Percentiles rank a stretch among this genome's conserved stretches.
Conservation (phyloP, 2,797 vertebrate genomes). For the Denticeps clupeoides region DNA sequence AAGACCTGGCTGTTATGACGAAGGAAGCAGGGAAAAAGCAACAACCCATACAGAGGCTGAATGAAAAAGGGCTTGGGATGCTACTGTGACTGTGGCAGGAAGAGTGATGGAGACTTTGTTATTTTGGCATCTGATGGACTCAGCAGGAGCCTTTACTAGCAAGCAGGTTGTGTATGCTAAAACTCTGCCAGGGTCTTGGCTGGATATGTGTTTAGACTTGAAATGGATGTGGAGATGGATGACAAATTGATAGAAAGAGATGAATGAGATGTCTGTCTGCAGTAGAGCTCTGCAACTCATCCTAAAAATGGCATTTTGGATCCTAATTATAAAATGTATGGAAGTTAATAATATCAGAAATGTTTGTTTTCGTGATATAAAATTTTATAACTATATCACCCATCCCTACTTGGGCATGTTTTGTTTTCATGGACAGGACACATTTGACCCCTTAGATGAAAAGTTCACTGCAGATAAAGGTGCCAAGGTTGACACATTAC, state of each 20-base stretch:
- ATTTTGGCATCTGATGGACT: not conserved
- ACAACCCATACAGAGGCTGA: not conserved
- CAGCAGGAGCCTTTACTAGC: not conserved
- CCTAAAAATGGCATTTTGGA: too few relatives aligned
- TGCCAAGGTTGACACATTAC: too few relatives aligned
- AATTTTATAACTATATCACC: too few relatives aligned
- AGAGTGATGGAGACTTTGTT: not conserved
- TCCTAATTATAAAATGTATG: too few relatives aligned
- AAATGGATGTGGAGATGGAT: not conserved
- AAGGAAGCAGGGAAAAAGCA: not conserved
- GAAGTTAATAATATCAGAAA: too few relatives aligned
- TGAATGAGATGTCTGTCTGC: conserved; percentile 14
- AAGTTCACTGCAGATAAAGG: too few relatives aligned
- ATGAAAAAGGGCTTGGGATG: not conserved
- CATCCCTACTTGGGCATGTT: too few relatives aligned
- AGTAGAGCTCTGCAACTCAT: conserved; percentile 31
- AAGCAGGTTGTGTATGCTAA: not conserved
- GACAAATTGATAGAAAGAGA: not conserved
- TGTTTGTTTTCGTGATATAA: too few relatives aligned
- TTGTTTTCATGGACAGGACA: too few relatives aligned
- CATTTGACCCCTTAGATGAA: too few relatives aligned
- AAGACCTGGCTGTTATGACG: not conserved
- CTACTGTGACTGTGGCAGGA: not conserved
- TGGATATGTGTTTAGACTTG: too few relatives aligned
- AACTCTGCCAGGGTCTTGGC: too few relatives aligned